Evolutionary conservation across 2,113 vertebrate genomes (phyloP).

Genomic region (Lates calcarifer): DNA sequence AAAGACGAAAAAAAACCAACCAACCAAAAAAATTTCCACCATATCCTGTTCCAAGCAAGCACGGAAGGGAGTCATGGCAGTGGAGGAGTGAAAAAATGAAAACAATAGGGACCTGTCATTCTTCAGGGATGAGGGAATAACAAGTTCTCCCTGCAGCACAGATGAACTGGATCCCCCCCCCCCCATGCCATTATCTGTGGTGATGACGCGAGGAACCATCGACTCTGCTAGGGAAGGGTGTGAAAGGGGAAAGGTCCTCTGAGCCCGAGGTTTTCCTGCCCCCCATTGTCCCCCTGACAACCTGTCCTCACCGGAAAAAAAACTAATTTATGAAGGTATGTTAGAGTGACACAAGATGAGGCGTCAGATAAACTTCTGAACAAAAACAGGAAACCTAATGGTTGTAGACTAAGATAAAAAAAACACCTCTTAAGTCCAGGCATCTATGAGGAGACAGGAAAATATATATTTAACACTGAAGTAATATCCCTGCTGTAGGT

Average conservation of each 20-base stretch:
- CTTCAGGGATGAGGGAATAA: conserved; percentile 78
- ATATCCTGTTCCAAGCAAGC: conserved; percentile 68
- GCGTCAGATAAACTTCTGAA: conserved; percentile 43
- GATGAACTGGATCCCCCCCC: conserved; percentile 52
- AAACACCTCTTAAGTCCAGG: conserved; percentile 56
- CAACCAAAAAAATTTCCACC: conserved; percentile 29
- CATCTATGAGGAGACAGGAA: conserved; percentile 37
- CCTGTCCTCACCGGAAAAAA: conserved; percentile 71
- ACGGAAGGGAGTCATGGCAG: conserved; percentile 74
- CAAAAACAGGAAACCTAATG: conserved; percentile 80
- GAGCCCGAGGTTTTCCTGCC: conserved; percentile 80
- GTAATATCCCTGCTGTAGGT: neutral
- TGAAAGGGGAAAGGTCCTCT: conserved; percentile 77
- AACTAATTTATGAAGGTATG: conserved; percentile 73
- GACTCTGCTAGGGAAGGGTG: conserved; percentile 66
- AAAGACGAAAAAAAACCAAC: conserved; percentile 32
- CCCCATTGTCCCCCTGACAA: conserved; percentile 81
- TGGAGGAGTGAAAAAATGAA: conserved; percentile 68
- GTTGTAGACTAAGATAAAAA: conserved; percentile 38
- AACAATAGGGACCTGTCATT: conserved; percentile 85
- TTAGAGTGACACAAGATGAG: conserved; percentile 67
- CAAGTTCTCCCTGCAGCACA: conserved; percentile 76
- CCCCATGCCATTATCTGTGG: conserved; percentile 47
- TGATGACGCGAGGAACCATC: conserved; percentile 74
- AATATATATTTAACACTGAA: neutral